phyloP scores from a whole-genome alignment of 2,113 vertebrate genomes.

The Phrynosoma platyrhinos region DNA sequence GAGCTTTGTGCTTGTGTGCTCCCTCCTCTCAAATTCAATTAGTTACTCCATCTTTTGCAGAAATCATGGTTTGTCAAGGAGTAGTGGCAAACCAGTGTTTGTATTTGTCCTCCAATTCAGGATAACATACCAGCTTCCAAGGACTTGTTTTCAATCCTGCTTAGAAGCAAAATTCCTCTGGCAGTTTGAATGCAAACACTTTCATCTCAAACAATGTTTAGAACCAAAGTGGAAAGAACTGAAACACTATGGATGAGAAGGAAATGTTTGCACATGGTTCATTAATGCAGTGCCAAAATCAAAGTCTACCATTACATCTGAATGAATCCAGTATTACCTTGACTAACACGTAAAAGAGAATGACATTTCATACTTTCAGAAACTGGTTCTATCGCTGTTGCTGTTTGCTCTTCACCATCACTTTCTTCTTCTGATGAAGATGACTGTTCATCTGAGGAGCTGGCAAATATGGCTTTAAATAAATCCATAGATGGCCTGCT shows the following conservation, averaged over 20 bases:
- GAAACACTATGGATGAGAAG: background rate
- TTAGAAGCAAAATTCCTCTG: background rate
- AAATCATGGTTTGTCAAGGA: background rate
- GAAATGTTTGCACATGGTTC: background rate
- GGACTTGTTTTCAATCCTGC: background rate
- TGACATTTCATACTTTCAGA: slow-evolving; percentile 36
- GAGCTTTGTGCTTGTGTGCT: background rate
- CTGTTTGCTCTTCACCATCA: slow-evolving; percentile 71
- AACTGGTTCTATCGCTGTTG: background rate
- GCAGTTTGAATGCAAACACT: no score
- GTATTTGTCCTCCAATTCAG: background rate
- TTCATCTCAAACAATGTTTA: background rate
- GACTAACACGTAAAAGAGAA: slow-evolving; percentile 15
- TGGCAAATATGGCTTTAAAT: slow-evolving; percentile 94
- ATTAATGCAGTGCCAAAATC: background rate
- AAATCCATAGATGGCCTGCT: slow-evolving; percentile 90
- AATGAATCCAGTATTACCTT: slow-evolving; percentile 51
- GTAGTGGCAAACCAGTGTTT: background rate
- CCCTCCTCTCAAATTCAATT: background rate
- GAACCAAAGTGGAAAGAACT: background rate
- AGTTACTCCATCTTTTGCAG: background rate
- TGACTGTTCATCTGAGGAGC: slow-evolving; percentile 92
- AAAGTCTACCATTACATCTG: background rate
- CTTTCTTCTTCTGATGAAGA: slow-evolving; percentile 89
- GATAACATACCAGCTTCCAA: background rate